Evolutionary conservation across 2,113 vertebrate genomes (phyloP).

Genomic region (Hyaena hyaena): DNA sequence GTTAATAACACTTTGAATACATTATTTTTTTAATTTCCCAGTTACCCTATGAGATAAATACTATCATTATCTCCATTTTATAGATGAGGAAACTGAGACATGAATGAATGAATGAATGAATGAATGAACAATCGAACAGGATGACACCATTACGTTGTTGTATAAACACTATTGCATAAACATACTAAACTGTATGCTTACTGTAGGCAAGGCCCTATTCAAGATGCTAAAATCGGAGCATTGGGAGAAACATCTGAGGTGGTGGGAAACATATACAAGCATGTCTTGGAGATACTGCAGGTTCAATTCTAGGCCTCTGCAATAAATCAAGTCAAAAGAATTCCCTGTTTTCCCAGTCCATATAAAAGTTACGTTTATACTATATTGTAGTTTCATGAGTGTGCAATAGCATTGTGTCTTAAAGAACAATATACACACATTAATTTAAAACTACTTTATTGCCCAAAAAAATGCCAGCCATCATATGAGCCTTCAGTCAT

Average conservation of each 20-base stretch:
- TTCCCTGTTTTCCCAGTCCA: neutral
- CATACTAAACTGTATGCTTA: neutral
- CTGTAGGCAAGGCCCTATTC: neutral
- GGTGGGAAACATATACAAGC: neutral
- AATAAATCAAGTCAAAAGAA: neutral
- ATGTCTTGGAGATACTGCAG: neutral
- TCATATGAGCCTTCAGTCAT: neutral
- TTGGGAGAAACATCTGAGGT: neutral
- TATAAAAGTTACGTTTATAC: neutral
- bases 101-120: neutral
- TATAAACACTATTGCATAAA: neutral
- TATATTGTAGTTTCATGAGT: neutral
- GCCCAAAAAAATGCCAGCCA: neutral
- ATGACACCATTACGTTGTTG: rapidly evolving
- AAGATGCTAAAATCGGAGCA: neutral
- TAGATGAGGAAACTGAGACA: neutral
- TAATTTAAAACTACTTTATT: neutral
- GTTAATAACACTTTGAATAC: neutral
- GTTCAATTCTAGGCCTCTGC: neutral
- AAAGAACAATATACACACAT: neutral
- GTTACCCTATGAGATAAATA: neutral
- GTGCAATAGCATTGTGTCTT: neutral
- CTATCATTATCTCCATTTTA: neutral
- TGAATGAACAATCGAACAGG: rapidly evolving
- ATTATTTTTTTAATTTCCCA: neutral